These are phyloP conservation scores for Xiphophorus birchmanni DNA, from an alignment of 2,797 vertebrate genomes.

Conservation along the genomic window DNA sequence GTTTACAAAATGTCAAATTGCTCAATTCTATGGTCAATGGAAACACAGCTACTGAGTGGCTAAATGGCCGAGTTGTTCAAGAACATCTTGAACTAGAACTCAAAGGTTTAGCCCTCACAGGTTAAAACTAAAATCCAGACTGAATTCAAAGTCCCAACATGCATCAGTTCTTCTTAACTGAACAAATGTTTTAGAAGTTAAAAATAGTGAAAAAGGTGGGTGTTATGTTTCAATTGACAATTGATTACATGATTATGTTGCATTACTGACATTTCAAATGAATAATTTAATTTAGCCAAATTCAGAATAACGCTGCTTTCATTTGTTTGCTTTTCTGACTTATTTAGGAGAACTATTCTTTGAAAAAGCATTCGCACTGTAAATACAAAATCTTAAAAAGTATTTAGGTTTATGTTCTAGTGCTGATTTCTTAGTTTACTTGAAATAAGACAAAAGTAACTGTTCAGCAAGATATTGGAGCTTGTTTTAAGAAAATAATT, in stretches of 20 bases:
- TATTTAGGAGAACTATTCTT: not conserved
- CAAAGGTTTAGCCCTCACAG: not conserved
- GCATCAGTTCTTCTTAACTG: not conserved
- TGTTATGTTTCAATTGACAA: not conserved
- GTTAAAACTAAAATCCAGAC: not conserved
- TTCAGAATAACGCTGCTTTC: not conserved
- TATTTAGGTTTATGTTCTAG: too few species aligned
- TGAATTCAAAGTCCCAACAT: not conserved
- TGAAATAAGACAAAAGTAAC: too few species aligned
- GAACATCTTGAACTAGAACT: not conserved
- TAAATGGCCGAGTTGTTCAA: not conserved
- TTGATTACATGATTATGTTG: not conserved
- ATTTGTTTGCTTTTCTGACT: not conserved
- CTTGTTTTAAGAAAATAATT: too few species aligned
- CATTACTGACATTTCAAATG: not conserved
- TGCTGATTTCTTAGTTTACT: too few species aligned
- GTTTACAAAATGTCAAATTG: too few species aligned
- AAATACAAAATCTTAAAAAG: too few species aligned
- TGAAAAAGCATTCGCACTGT: too few species aligned
- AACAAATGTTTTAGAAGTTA: not conserved
- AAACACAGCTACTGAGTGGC: too few species aligned
- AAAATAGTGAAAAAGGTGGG: not conserved
- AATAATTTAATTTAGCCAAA: not conserved
- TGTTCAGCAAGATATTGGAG: too few species aligned
- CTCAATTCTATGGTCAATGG: too few species aligned